Evolutionary conservation across 2,113 vertebrate species (phyloP), one percentile per base, ranked within the genome.

Genomic region (Lethenteron camtschaticum): DNA sequence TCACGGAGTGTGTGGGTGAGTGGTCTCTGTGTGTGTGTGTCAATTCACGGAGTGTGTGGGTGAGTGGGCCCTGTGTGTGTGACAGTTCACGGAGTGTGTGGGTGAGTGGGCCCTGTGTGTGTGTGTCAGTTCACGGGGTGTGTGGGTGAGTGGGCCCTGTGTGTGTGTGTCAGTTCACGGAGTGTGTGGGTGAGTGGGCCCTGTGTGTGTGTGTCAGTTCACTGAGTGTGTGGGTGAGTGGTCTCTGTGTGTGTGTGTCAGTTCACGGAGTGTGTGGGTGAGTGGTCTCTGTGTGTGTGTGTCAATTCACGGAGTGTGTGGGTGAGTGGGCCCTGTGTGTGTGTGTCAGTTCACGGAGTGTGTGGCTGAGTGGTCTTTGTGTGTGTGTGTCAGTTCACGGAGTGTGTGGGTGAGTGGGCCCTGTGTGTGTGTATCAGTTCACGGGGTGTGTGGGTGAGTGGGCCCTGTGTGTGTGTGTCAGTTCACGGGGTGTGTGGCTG

Each of bases 101-200:
- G 24, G 3, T 24, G 24, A 24, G 24, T 24, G 24, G 24, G 24
- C 24, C 24, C 24, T 41, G 41, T 41, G 41, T 41, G 41, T 41
- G 24, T 24, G 24, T 24, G 85, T 78, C 87, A 95, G 88, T 84
- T 82, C 84, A 84, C 83, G 83, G 86, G 78, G 81, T 77, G 75
- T 90, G 87, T 41, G 87, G 83, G 89, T 81, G 84, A 86, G 78
- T 92, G 89, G 87, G 89, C 87, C 71, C 85, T 84, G 70, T 94
- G 90, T 41, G 24, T 41, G 24, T 3, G 20, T 41, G 24, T 41
- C 24, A 63, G 13, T 63, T 3, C 13, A 63, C 13, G 3, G 20
- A n/a, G 14, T 9, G 20, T 66, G 8, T 66, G 60, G 20, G 2
- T 3, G 60, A 66, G 8, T 66, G 60, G 59, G 3, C 14, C 14